Base-by-base conservation (phyloP, 2,888 invertebrate species). In the Eupithecia centaureata region DNA sequence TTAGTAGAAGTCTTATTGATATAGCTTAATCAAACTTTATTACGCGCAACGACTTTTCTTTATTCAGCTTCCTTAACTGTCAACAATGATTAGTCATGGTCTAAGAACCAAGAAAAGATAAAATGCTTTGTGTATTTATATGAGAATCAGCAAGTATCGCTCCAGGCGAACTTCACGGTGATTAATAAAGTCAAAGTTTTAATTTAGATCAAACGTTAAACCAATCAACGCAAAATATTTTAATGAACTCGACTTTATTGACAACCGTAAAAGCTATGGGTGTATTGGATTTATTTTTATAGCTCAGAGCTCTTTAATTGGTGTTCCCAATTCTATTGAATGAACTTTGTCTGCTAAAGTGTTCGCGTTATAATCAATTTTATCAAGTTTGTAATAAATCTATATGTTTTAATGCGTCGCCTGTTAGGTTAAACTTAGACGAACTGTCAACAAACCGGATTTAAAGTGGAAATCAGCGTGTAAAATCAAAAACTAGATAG, bases 201-300 rank as follows among this genome's bases (percentile, higher is more conserved):
- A 79, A 81, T 83, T 82, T 72, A 79, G 78, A 83, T 81, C 78
- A 82, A 83, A 84, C 51, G 79, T 78, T 80, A 78, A 78, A 76
- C 83, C 84, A 86, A 88, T 89, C 83, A 86, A 79, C 58, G 83
- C 82, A 77, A 84, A 84, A 79, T 78, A 79, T 79, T 84, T 83
- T 89, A 88, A 89, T 86, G 84, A 88, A 85, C 82, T 79, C 57
- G 38, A 38, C 27, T 67, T 70, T 70, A 70, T 70, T 66, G 63
- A 70, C 63, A 63, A 70, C 61, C 70, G 70, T 70, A 64, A 70
- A 56, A 67, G 79, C 83, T 82, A 83, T 84, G 77, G 80, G 81
- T 77, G 77, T 86, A 80, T 71, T 82, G 82, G 82, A 79, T 86
- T 86, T 83, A 86, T 82, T 80, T 86, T 86, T 86, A 88, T 86